A percentile compares a stretch with the other conserved stretches of the same genome.
phyloP scores from a whole-genome alignment of 2,113 vertebrate genomes.

The Microcebus jonahi region DNA sequence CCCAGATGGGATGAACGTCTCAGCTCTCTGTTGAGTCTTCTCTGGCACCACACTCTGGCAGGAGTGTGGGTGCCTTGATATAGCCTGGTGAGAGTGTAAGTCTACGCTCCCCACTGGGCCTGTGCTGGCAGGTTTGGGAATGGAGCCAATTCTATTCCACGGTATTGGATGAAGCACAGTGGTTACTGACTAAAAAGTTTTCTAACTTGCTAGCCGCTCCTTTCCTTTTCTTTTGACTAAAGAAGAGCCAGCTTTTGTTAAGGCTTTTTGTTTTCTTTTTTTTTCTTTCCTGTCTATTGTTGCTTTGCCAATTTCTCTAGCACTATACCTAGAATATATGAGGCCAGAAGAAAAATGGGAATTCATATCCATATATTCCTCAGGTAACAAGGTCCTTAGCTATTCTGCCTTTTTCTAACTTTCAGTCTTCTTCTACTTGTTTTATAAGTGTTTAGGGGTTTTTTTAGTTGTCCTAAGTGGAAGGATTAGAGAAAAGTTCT shows the following conservation, averaged over 20 bases:
- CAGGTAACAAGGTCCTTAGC: not conserved
- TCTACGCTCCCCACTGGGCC: not conserved
- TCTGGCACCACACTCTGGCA: not conserved
- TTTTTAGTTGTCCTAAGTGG: not conserved
- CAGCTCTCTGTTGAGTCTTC: not conserved
- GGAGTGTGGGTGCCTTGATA: not conserved
- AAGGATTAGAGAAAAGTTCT: not conserved
- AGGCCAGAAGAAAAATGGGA: not conserved
- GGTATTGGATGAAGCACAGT: not conserved
- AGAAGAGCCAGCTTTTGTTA: not conserved
- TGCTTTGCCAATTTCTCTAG: not conserved
- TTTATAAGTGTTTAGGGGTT: not conserved
- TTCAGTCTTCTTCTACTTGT: not conserved
- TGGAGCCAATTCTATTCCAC: not conserved
- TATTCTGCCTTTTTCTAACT: not conserved
- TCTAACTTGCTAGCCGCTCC: not conserved
- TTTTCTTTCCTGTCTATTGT: not conserved
- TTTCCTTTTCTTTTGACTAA: not conserved
- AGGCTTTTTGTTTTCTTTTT: not conserved
- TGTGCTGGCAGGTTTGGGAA: not conserved
- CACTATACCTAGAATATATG: not conserved
- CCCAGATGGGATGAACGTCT: not conserved
- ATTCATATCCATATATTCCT: not conserved
- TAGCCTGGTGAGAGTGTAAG: not conserved
- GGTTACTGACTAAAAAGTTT: not conserved